These are phyloP conservation scores for Hephaestus fuliginosus DNA, from an alignment of 2,797 vertebrate genomes.

Conservation along the genomic window DNA sequence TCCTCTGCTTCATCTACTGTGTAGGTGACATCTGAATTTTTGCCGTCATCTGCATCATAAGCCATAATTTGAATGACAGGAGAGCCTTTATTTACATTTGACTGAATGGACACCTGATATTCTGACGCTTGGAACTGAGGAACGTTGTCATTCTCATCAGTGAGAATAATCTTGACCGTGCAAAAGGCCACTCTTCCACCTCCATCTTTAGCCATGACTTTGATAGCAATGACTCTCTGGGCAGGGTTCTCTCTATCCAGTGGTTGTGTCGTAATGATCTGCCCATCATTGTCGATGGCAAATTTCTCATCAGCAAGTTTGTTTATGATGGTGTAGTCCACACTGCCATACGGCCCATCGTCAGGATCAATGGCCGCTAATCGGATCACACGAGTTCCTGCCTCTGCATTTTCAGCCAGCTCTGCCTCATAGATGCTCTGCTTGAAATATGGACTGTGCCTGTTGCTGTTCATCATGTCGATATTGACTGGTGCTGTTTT, in stretches of 20 bases:
- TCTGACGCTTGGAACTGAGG: constrained; percentile 94
- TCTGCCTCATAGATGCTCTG: constrained; percentile 94
- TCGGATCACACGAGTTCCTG: constrained; percentile 95
- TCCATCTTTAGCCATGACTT: constrained; percentile 97
- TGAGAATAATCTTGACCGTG: constrained; percentile 97
- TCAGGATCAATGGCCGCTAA: constrained; percentile 94
- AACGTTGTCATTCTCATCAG: constrained; percentile 96
- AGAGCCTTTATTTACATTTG: constrained; percentile 92
- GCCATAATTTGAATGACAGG: constrained; percentile 96
- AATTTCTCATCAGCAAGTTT: constrained; percentile 96
- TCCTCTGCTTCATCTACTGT: constrained; percentile 90
- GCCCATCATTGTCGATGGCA: constrained; percentile 88
- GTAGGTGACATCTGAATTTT: constrained; percentile 97
- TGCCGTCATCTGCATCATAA: constrained; percentile 96
- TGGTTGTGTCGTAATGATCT: constrained; percentile 91
- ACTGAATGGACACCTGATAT: constrained; percentile 94
- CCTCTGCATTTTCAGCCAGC: constrained; percentile 94
- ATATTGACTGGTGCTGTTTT: constrained; percentile 95
- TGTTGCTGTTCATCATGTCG: constrained; percentile 94
- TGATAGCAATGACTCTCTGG: constrained; percentile 95
- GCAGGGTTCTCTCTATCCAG: constrained; percentile 95
- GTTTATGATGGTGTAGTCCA: constrained; percentile 98
- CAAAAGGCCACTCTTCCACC: constrained; percentile 97
- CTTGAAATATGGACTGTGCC: constrained; percentile 92
- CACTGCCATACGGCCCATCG: constrained; percentile 92